Base-by-base conservation (phyloP, 2,888 invertebrate species). In the Ametastegia equiseti region DNA sequence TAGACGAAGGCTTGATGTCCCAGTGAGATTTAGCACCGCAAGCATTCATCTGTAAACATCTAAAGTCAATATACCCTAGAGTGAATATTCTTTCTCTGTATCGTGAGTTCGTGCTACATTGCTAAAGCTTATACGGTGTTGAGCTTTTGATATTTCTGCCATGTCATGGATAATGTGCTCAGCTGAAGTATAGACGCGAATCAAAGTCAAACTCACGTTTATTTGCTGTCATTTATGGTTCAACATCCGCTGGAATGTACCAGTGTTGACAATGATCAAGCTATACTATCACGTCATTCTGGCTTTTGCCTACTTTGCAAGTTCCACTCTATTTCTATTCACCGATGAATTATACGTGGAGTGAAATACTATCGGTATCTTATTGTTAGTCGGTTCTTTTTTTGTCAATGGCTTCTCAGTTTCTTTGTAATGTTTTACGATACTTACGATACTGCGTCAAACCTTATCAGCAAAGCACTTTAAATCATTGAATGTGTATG, bases 111-210 rank as follows among this genome's bases (percentile, higher is more conserved):
- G 27, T 33, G 63, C 33, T 30, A 30, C 7, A 63, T 63, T 30
- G 63, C 63, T 15, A n/a, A 13, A 63, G 63, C 63, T 63, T 63
- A n/a, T n/a, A 33, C 33, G 33, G 63, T 33, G 33, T 13, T 15
- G 63, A 63, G 33, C 63, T 33, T 63, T 63, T 63, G n/a, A 63
- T 33, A 63, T n/a, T 30, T 63, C 6, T n/a, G 63, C 63, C 2
- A 30, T n/a, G 33, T 27, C 63, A 33, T 63, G 33, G 33, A 7
- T 30, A 63, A 6, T 63, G 33, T 63, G 7, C 63, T 13, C 6
- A n/a, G 63, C 33, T 13, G 6, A 3, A 15, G 33, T 33, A 33
- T n/a, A n/a, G n/a, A n/a, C n/a, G n/a, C n/a, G n/a, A n/a, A n/a
- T n/a, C n/a, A n/a, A n/a, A n/a, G n/a, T n/a, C n/a, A n/a, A n/a